These are phyloP conservation scores for Xiphias gladius DNA, from an alignment of 2,113 vertebrate genomes.

Conservation along the genomic window DNA sequence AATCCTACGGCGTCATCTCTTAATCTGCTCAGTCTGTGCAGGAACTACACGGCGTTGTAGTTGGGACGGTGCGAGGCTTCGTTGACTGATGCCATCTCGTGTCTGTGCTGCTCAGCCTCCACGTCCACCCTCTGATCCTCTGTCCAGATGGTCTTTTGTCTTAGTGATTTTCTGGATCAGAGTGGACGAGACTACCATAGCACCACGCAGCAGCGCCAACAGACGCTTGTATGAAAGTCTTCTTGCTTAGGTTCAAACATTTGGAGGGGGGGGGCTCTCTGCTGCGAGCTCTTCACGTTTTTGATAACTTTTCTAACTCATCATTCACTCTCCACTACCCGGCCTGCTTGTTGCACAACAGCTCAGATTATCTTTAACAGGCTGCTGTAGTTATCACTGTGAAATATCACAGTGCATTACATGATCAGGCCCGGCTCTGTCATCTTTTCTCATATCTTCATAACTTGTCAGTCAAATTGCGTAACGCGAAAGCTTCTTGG, in stretches of 20 bases:
- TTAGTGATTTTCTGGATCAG: conserved; percentile 2
- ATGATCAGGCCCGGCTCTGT: not conserved
- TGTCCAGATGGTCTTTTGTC: conserved; percentile 50
- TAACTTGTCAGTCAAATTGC: not conserved
- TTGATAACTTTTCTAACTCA: conserved; percentile 11
- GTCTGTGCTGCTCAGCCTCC: not conserved
- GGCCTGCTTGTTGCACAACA: not conserved
- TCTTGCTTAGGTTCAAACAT: not conserved
- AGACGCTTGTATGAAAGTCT: conserved; percentile 24
- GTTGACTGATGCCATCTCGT: conserved; percentile 28
- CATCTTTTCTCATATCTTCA: conserved; percentile 4
- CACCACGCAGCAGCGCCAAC: conserved; percentile 22
- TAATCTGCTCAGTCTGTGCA: not conserved
- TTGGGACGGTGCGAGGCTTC: conserved; percentile 9
- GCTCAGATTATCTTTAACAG: not conserved
- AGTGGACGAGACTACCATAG: conserved; percentile 35
- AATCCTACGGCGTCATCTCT: no score
- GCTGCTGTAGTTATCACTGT: not conserved
- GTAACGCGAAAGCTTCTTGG: not conserved
- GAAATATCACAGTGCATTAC: conserved; percentile 20
- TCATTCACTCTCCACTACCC: not conserved
- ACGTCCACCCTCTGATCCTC: conserved; percentile 29
- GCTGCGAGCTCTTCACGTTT: conserved; percentile 18
- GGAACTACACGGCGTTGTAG: not conserved
- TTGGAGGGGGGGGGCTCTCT: not conserved